Percentiles rank a stretch among this genome's conserved stretches.
Conservation (phyloP, 1,140 invertebrate genomes). For the Cardiocondyla obscurior region DNA sequence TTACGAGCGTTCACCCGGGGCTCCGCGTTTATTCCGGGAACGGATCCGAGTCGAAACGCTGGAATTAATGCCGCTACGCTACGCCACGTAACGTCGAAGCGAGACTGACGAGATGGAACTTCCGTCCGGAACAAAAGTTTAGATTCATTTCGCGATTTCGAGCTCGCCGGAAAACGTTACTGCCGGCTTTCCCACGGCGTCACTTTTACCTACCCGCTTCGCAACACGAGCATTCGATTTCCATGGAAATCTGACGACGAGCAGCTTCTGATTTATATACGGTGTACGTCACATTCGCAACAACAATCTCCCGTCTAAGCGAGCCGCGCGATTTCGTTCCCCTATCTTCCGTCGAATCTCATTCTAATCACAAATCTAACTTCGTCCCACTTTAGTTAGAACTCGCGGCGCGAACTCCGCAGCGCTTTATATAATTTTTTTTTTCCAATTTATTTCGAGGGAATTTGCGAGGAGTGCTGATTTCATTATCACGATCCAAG, state of each 20-base stretch:
- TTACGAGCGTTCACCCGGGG: not conserved
- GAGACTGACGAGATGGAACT: conserved; percentile 8
- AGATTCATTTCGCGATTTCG: conserved; percentile 36
- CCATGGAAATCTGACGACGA: conserved; percentile 14
- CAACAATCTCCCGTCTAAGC: not conserved
- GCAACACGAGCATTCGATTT: conserved; percentile 34
- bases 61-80: conserved; percentile 27
- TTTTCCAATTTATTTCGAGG: not conserved
- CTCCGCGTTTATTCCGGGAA: not conserved
- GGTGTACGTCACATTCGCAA: not conserved
- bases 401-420: not conserved
- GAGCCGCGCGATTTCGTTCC: not conserved
- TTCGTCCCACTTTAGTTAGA: not conserved
- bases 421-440: not conserved
- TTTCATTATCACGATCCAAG: not conserved
- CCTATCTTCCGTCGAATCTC: not conserved
- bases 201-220: conserved; percentile 8
- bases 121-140: conserved; percentile 29
- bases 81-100: conserved; percentile 12
- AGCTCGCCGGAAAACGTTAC: conserved; percentile 2
- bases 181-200: not conserved
- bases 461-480: not conserved
- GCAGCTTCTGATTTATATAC: not conserved
- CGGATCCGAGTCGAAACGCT: conserved; percentile 14
- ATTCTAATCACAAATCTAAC: not conserved